Base-by-base conservation (phyloP, 2,888 invertebrate genomes). In the Bimastos eiseni region DNA sequence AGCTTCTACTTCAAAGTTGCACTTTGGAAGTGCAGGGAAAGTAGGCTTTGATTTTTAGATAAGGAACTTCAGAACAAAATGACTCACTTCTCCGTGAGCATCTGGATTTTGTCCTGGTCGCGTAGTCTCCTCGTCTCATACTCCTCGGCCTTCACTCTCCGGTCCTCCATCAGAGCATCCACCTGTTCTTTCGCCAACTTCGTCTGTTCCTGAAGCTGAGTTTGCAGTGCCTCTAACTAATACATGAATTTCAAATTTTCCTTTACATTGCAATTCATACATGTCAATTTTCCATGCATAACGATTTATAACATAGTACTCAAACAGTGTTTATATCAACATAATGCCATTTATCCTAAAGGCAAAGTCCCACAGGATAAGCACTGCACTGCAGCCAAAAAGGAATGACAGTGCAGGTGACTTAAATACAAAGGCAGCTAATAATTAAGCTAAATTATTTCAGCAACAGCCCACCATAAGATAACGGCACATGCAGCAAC, bases 201-300 rank as follows among this genome's bases (percentile, higher is more conserved):
- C 1, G 94, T 94, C 91, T 95, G 95, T 90, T 95, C 95, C 92
- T 94, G 94, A 70, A 95, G 93, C 92, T 95, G 95, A 15, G 95
- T 91, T 89, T 92, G 92, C 55, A 92, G 89, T 55, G 92, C 91
- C 36, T 92, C 92, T 13, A 92, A 92, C 91, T 91, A 88, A n/a
- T 17, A 49, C 38, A 49, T n/a, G 89, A 33, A 49, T 55, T 36
- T n/a, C 4, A 44, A 30, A n/a, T n/a, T 8, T 70, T 55, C 30
- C 8, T 55, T 70, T 70, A n/a, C 30, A n/a, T 70, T 70, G 70
- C n/a, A 30, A 70, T 70, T 70, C 70, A 8, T 70, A 11, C 70
- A 70, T 11, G 11, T 70, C 70, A n/a, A n/a, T 70, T n/a, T 70
- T 70, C 70, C 30, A 70, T 21, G 24, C 11, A 70, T n/a, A n/a